phyloP scores from a whole-genome alignment of 2,113 vertebrate genomes.

The Murina feae region DNA sequence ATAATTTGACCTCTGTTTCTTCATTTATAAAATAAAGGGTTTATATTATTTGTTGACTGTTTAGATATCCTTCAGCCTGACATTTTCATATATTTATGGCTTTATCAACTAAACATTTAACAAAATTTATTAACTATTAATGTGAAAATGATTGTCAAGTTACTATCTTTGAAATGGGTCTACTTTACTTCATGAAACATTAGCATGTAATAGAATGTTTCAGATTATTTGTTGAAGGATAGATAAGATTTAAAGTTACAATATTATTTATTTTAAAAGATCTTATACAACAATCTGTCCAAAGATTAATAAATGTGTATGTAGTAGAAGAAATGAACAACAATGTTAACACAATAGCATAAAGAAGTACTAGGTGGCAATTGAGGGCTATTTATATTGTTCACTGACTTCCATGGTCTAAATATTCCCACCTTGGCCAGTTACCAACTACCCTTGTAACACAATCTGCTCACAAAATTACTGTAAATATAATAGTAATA shows the following conservation, averaged over 20 bases:
- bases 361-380: not conserved
- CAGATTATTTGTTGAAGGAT: not conserved
- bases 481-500: not conserved
- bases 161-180: not conserved
- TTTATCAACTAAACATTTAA: not conserved
- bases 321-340: not conserved
- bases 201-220: not conserved
- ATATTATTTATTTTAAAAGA: not conserved
- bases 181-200: not conserved
- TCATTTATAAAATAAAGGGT: not conserved
- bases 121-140: not conserved
- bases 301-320: not conserved
- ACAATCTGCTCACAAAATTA: not conserved
- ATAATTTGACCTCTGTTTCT: not conserved
- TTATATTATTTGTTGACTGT: not conserved
- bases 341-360: not conserved
- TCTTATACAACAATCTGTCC: not conserved
- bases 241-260: not conserved
- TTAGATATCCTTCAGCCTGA: not conserved
- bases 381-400: not conserved
- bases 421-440: not conserved
- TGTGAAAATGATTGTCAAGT: not conserved
- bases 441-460: not conserved
- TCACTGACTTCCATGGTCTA: not conserved
- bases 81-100: not conserved